Percentiles rank a stretch among this genome's conserved stretches.
phyloP scores from a whole-genome alignment of 2,888 invertebrate species.

The Venustoraphidia nigricollis region DNA sequence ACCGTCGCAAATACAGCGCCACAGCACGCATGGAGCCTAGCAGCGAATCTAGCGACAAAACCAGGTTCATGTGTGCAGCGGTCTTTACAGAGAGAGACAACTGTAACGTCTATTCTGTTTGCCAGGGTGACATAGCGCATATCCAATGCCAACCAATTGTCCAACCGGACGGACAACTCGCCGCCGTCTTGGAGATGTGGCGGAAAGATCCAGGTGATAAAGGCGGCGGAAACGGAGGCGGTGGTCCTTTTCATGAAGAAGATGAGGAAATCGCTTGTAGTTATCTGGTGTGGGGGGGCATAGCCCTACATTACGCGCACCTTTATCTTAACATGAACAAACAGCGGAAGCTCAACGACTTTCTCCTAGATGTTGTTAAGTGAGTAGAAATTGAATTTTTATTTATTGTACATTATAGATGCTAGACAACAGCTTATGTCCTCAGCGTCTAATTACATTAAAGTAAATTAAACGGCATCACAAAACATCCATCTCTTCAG shows the following conservation, averaged over 20 bases:
- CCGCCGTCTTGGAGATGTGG: conserved; percentile 54
- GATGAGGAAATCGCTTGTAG: conserved; percentile 54
- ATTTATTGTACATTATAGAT: too few species aligned
- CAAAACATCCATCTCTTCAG: too few species aligned
- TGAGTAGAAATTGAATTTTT: conserved; percentile 27
- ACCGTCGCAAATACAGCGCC: too few species aligned
- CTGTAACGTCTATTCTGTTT: not conserved
- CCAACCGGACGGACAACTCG: conserved; percentile 42
- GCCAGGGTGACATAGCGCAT: conserved; percentile 28
- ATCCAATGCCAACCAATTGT: conserved; percentile 46
- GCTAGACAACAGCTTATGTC: too few species aligned
- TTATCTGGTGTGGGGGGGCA: conserved; percentile 53
- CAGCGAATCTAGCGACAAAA: too few species aligned
- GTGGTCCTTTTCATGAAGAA: conserved; percentile 40
- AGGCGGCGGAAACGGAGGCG: conserved; percentile 11
- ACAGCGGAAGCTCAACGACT: conserved; percentile 58
- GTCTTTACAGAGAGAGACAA: too few species aligned
- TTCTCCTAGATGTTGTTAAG: conserved; percentile 67
- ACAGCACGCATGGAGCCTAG: too few species aligned
- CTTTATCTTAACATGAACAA: conserved; percentile 52
- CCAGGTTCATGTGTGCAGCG: too few species aligned
- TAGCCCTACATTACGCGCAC: conserved; percentile 52
- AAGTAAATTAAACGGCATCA: too few species aligned
- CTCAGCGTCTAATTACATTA: too few species aligned
- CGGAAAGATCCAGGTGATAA: conserved; percentile 24